These are phyloP conservation scores for Coptotermes formosanus DNA, from an alignment of 1,140 invertebrate genomes.

Conservation along the genomic window DNA sequence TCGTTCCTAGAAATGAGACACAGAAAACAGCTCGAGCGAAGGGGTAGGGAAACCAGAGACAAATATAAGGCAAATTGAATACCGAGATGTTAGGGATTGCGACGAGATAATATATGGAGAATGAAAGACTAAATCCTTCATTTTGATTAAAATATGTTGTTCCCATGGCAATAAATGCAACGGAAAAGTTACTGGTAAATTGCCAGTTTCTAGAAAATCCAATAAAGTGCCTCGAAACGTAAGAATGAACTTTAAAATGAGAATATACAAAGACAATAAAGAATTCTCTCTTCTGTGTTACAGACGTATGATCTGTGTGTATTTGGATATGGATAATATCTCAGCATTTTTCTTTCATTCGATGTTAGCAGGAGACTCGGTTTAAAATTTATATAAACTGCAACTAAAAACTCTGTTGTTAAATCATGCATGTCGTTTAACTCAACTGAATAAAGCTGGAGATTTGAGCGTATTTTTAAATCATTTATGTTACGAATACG, in stretches of 20 bases:
- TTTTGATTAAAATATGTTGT: constrained; percentile 11
- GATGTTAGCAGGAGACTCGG: too few relatives aligned
- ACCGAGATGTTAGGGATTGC: neutral
- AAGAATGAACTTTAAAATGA: neutral
- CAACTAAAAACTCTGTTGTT: too few relatives aligned
- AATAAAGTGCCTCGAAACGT: neutral
- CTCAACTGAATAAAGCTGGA: too few relatives aligned
- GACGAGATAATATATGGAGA: neutral
- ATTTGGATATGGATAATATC: too few relatives aligned
- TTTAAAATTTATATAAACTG: too few relatives aligned
- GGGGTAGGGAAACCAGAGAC: neutral
- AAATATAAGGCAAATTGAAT: neutral
- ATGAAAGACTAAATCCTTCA: neutral
- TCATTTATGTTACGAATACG: too few relatives aligned
- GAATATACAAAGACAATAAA: neutral
- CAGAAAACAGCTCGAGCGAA: neutral
- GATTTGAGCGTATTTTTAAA: too few relatives aligned
- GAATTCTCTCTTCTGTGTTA: neutral
- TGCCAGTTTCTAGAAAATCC: constrained; percentile 1
- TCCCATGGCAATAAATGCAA: neutral
- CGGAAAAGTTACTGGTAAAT: neutral
- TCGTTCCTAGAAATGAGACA: neutral
- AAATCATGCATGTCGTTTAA: too few relatives aligned
- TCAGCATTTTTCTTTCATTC: too few relatives aligned
- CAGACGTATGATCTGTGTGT: neutral